Conservation (phyloP, 92 coral and sea anemone species). For the Parazoanthus atlanticus region DNA sequence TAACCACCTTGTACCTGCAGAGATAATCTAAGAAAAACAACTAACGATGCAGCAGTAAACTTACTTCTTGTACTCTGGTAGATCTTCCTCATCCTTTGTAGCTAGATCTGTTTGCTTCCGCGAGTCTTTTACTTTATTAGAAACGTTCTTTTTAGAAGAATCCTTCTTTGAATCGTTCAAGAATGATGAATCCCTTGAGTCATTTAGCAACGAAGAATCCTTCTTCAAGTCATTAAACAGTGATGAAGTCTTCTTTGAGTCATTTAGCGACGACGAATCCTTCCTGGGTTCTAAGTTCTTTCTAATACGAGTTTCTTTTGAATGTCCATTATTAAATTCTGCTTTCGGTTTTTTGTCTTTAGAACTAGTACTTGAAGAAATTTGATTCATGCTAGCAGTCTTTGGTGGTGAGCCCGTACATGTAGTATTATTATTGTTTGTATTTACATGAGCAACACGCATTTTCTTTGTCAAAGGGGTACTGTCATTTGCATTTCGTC, state of each 20-base stretch:
- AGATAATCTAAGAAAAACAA: neutral
- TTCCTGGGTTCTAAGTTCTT: conserved; percentile 38
- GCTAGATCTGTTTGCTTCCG: neutral
- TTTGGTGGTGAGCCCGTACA: conserved; percentile 22
- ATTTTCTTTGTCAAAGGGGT: conserved; percentile 74
- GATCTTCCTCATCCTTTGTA: neutral
- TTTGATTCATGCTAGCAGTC: conserved; percentile 10
- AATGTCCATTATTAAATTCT: conserved; percentile 31
- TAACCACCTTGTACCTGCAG: neutral
- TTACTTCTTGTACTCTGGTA: conserved; percentile 53
- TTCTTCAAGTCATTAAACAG: conserved; percentile 2
- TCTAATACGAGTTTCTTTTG: conserved; percentile 15
- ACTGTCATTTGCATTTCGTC: conserved; percentile 46
- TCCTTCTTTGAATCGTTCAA: conserved; percentile 8
- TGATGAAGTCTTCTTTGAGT: conserved; percentile 5
- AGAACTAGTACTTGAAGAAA: conserved; percentile 9
- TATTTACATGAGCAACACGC: conserved; percentile 74
- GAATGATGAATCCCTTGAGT: neutral
- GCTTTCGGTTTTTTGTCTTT: conserved; percentile 14
- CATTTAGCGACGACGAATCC: conserved; percentile 10
- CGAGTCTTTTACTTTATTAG: neutral
- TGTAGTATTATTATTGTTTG: conserved; percentile 67
- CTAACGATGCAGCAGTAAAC: neutral
- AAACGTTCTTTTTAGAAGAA: conserved; percentile 6
- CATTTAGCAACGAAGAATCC: neutral